Percentiles rank a stretch among this genome's conserved stretches.
phyloP scores from a whole-genome alignment of 2,888 invertebrate species.

The Amiota communis region DNA sequence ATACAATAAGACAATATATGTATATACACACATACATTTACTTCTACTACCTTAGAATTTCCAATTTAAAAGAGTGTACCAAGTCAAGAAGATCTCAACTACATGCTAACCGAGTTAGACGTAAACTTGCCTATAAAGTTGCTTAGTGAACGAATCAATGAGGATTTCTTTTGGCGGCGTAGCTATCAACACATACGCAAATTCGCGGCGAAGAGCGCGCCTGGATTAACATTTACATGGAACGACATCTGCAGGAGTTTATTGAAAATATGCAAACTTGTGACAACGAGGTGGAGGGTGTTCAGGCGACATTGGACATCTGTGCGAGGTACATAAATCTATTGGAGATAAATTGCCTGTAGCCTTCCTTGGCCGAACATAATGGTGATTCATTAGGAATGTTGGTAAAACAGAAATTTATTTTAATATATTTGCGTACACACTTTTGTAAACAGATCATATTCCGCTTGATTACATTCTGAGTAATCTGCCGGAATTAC shows the following conservation, averaged over 20 bases:
- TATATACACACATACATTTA: no score
- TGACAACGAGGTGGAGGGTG: constrained; percentile 70
- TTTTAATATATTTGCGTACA: constrained; percentile 6
- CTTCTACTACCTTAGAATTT: constrained; percentile 53
- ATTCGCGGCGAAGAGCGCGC: constrained; percentile 46
- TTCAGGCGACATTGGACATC: constrained; percentile 68
- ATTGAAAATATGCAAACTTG: constrained; percentile 69
- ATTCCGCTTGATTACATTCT: constrained; percentile 73
- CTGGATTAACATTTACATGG: constrained; percentile 73
- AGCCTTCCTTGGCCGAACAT: constrained; percentile 62
- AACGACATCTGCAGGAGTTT: constrained; percentile 72
- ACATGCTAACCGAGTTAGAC: constrained; percentile 69
- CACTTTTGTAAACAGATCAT: constrained; percentile 62
- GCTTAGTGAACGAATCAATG: constrained; percentile 67
- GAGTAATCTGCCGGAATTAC: constrained; percentile 71
- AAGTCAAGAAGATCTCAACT: constrained; percentile 69
- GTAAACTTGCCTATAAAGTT: constrained; percentile 68
- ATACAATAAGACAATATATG: no score
- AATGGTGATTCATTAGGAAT: constrained; percentile 52
- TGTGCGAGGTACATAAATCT: constrained; percentile 70
- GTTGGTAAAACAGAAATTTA: constrained; percentile 4
- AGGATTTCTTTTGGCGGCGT: constrained; percentile 71
- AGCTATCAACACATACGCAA: constrained; percentile 60
- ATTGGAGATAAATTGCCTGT: constrained; percentile 69
- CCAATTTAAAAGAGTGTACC: constrained; percentile 66